phyloP scores from a whole-genome alignment of 2,113 vertebrate genomes.

The Esox niger region DNA sequence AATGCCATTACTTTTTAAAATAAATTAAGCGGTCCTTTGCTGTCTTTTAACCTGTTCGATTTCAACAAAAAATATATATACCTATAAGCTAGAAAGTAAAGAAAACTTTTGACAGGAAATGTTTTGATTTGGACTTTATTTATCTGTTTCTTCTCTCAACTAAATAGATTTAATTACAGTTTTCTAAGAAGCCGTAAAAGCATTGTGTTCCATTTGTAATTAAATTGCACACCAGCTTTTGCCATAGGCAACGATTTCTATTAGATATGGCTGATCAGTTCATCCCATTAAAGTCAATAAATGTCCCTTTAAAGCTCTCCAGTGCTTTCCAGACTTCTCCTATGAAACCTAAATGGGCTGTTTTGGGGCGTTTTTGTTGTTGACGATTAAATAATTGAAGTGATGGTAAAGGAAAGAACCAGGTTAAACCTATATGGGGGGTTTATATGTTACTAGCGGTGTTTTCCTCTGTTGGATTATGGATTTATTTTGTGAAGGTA shows the following conservation, averaged over 20 bases:
- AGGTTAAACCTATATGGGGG: constrained; percentile 48
- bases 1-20: neutral
- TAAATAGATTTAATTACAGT: constrained; percentile 76
- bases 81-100: neutral
- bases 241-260: constrained; percentile 79
- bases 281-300: constrained; percentile 82
- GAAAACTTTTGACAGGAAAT: constrained; percentile 52
- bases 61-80: neutral
- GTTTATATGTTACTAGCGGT: constrained; percentile 57
- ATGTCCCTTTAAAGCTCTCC: constrained; percentile 76
- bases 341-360: constrained; percentile 75
- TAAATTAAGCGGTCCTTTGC: too few species aligned
- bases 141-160: constrained; percentile 75
- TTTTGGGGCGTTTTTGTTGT: constrained; percentile 68
- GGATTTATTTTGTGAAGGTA: constrained; percentile 17
- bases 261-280: constrained; percentile 82
- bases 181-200: constrained; percentile 83
- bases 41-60: neutral
- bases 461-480: constrained; percentile 36
- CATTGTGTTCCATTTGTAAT: constrained; percentile 78
- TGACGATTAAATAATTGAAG: constrained; percentile 73
- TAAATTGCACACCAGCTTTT: constrained; percentile 72
- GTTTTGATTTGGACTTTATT: constrained; percentile 63
- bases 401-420: constrained; percentile 55
- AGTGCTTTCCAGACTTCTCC: constrained; percentile 62